These are phyloP conservation scores for Eustalomyia histrio DNA, from an alignment of 2,888 invertebrate genomes.

Conservation along the genomic window DNA sequence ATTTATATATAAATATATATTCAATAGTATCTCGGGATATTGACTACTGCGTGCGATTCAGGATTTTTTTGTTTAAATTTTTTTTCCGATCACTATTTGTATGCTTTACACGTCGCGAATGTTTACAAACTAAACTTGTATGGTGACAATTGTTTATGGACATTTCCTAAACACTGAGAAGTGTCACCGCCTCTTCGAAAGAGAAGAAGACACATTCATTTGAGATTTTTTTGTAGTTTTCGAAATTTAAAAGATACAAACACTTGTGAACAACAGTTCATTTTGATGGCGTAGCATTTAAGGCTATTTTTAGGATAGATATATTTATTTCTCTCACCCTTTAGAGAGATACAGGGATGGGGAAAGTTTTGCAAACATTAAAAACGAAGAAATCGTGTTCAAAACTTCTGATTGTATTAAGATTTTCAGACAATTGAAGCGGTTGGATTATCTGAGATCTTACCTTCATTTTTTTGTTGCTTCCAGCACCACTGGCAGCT, in stretches of 20 bases:
- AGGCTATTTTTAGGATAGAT: conserved; percentile 71
- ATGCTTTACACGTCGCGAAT: conserved; percentile 43
- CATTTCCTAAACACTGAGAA: conserved; percentile 45
- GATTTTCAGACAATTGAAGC: no score
- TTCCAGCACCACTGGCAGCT: conserved; percentile 78
- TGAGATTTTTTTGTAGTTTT: conserved; percentile 48
- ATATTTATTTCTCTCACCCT: neutral
- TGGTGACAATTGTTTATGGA: conserved; percentile 49
- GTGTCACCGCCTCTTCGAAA: conserved; percentile 45
- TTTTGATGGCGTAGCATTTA: conserved; percentile 49
- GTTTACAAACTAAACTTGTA: conserved; percentile 51
- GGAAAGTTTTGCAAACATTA: neutral
- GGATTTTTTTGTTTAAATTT: conserved; percentile 3
- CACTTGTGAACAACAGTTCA: conserved; percentile 75
- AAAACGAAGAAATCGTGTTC: neutral
- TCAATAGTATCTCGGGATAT: conserved; percentile 3
- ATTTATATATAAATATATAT: neutral
- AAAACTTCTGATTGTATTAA: no score
- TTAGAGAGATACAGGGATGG: neutral
- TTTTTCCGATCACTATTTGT: conserved; percentile 12
- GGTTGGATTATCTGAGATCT: conserved; percentile 44
- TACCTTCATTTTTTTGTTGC: conserved; percentile 79
- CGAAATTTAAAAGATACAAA: conserved; percentile 65
- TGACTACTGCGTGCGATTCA: conserved; percentile 14
- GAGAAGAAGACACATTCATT: conserved; percentile 22